Conservation (phyloP, 2,888 invertebrate species). For the Trichogramma dendrolimi region DNA sequence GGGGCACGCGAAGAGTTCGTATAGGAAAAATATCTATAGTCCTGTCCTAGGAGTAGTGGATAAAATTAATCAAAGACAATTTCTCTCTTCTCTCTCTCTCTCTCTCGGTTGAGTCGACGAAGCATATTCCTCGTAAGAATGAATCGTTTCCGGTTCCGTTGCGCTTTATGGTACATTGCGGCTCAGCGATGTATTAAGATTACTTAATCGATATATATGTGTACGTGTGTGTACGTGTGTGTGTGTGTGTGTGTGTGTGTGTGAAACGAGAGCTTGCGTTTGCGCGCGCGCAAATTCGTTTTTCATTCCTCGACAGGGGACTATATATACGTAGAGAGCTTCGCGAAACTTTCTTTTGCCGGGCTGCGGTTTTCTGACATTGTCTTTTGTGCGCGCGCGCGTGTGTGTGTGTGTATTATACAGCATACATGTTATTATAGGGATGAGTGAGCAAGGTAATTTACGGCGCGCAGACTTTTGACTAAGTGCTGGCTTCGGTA, state of each 20-base stretch:
- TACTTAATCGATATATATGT: conserved; percentile 51
- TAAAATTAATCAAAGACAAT: conserved; percentile 51
- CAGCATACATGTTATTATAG: too few relatives aligned
- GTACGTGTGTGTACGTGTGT: too few relatives aligned
- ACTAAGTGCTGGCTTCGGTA: background rate
- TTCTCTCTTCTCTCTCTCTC: conserved; percentile 30
- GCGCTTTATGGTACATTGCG: conserved; percentile 53
- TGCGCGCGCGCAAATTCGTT: conserved; percentile 13
- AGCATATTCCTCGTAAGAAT: conserved; percentile 53
- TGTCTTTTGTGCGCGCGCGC: too few relatives aligned
- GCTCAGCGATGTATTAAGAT: conserved; percentile 54
- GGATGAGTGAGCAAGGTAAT: too few relatives aligned
- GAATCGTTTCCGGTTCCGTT: conserved; percentile 52
- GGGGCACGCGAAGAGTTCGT: conserved; percentile 1
- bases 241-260: background rate
- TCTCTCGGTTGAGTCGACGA: conserved; percentile 42
- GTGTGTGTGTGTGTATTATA: too few relatives aligned
- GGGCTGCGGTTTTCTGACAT: too few relatives aligned
- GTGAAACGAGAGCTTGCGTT: background rate
- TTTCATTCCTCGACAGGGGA: conserved; percentile 4
- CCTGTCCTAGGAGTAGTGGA: background rate
- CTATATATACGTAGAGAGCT: background rate
- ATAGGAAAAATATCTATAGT: conserved; percentile 4
- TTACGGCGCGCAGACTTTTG: background rate
- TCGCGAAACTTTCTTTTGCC: too few relatives aligned